phyloP scores from a whole-genome alignment of 92 coral and sea anemone genomes.

The Paramuricea clavata region DNA sequence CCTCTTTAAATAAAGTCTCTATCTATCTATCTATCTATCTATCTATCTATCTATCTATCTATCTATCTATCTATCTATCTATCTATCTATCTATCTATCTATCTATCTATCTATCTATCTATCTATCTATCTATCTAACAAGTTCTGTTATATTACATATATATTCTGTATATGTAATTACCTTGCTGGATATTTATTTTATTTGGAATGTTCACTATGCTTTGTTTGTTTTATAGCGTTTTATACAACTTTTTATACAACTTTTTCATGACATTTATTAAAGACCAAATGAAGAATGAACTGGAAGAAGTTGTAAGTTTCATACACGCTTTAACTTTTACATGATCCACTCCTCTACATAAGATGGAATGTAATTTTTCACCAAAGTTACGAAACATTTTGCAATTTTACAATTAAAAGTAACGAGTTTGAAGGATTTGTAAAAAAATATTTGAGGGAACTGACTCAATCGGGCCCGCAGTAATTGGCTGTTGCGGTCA shows the following conservation, averaged over 20 bases:
- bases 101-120: background rate
- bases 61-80: background rate
- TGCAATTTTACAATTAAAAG: too few species aligned
- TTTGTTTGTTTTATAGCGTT: slow-evolving; percentile 4
- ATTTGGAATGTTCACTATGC: background rate
- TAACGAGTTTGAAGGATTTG: too few species aligned
- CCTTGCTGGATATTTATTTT: background rate
- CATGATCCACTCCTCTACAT: too few species aligned
- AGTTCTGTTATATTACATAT: too few species aligned
- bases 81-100: background rate
- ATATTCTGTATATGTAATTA: background rate
- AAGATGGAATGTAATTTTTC: too few species aligned
- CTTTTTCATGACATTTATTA: slow-evolving; percentile 10
- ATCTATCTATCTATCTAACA: background rate
- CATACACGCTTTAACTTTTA: too few species aligned
- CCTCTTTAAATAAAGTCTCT: too few species aligned
- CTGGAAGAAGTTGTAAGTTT: slow-evolving; percentile 28
- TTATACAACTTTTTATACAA: slow-evolving; percentile 37
- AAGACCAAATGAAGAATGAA: slow-evolving; percentile 12
- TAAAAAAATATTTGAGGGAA: too few species aligned
- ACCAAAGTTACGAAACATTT: too few species aligned
- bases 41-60: background rate
- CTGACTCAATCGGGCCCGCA: too few species aligned
- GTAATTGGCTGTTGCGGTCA: too few species aligned
- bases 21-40: background rate